Conservation (phyloP, 2,888 invertebrate genomes). For the Amphipoea lucens region DNA sequence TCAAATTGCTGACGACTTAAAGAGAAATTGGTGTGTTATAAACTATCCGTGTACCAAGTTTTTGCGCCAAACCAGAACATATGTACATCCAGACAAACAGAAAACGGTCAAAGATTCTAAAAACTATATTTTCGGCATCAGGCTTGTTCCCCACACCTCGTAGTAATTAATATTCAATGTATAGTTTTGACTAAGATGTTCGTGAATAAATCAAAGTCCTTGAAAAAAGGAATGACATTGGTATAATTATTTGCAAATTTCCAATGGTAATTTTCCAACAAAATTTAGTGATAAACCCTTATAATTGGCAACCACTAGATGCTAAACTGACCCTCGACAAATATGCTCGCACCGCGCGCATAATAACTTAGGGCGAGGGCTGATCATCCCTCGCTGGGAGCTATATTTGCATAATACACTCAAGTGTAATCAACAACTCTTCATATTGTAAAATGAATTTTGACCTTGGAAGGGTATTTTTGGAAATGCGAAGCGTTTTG, state of each 20-base stretch:
- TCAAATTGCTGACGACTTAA: too few relatives aligned
- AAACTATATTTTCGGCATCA: not conserved
- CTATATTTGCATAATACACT: constrained; percentile 19
- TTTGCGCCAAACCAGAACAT: not conserved
- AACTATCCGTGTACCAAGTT: not conserved
- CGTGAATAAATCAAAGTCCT: too few relatives aligned
- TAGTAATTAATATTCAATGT: not conserved
- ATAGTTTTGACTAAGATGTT: not conserved
- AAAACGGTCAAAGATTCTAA: not conserved
- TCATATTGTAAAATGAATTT: constrained; percentile 28
- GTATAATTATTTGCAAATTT: not conserved
- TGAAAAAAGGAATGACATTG: not conserved
- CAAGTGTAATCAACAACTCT: constrained; percentile 22
- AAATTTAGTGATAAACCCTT: constrained; percentile 6
- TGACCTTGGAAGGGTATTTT: constrained; percentile 27
- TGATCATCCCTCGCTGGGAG: constrained; percentile 14
- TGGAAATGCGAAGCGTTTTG: not conserved
- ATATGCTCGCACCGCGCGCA: not conserved
- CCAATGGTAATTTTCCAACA: not conserved
- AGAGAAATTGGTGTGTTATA: too few relatives aligned
- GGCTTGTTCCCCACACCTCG: not conserved
- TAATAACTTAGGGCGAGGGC: constrained; percentile 29
- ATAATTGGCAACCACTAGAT: constrained; percentile 15
- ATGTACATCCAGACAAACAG: not conserved
- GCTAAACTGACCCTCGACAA: constrained; percentile 28